Evolutionary conservation across 35 echinoderm and acorn worm genomes (phyloP).

Genomic region (Apostichopus japonicus): DNA sequence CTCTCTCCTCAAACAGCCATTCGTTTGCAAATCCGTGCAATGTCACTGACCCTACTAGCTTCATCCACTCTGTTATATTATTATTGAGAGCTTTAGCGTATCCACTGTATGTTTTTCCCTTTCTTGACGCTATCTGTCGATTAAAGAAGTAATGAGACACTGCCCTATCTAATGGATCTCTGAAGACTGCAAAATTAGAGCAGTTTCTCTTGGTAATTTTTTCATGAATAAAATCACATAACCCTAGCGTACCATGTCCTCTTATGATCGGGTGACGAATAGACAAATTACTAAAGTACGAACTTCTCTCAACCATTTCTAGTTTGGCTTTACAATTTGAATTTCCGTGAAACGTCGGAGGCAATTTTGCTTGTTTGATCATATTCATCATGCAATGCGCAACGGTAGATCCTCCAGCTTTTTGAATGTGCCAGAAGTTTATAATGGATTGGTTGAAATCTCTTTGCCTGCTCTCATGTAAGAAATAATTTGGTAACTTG

Average conservation of each 20-base stretch:
- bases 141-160: constrained; percentile 28
- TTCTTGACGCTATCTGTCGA: neutral
- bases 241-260: neutral
- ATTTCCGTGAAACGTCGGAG: neutral
- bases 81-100: neutral
- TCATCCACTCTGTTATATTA: neutral
- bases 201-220: neutral
- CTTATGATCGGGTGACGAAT: neutral
- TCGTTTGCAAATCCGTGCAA: no score
- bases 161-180: constrained; percentile 19
- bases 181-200: neutral
- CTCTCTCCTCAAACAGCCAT: no score
- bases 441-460: neutral
- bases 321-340: neutral
- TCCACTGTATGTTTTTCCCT: neutral
- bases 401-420: neutral
- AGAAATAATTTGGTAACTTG: no score
- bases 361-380: neutral
- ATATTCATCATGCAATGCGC: neutral
- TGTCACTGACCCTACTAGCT: no score
- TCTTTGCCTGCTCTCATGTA: no score
- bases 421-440: constrained; percentile 15
- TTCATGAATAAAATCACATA: constrained; percentile 35
- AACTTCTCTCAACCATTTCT: neutral
- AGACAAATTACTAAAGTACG: neutral